Conservation (phyloP, 2,113 vertebrate genomes). For the Casuarius casuarius region DNA sequence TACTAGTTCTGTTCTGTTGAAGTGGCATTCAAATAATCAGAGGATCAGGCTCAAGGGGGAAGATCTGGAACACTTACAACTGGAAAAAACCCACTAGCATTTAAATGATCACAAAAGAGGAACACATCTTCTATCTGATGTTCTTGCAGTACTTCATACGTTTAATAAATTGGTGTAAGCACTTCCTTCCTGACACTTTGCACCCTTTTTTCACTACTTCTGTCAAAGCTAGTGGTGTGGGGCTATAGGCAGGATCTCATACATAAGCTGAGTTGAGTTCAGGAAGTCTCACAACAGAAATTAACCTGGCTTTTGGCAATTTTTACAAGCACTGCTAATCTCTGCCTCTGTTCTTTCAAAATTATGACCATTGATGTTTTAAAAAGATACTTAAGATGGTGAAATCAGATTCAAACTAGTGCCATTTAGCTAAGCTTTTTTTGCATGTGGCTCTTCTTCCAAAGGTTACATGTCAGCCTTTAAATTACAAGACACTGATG, state of each 20-base stretch:
- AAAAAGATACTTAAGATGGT: background rate
- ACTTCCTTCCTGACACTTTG: background rate
- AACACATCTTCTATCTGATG: background rate
- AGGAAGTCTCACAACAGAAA: background rate
- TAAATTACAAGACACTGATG: background rate
- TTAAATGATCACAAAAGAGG: background rate
- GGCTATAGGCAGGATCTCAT: rapidly evolving
- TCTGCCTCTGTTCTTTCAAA: background rate
- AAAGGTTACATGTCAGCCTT: background rate
- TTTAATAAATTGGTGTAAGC: background rate
- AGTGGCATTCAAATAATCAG: background rate
- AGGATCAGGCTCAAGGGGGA: background rate
- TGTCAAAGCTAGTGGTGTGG: background rate
- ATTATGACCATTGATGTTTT: background rate
- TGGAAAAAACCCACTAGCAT: background rate
- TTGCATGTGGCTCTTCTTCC: background rate
- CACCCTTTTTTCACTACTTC: background rate
- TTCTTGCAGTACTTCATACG: background rate
- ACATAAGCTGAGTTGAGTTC: background rate
- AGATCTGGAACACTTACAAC: background rate
- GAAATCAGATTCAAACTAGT: background rate
- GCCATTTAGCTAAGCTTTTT: background rate
- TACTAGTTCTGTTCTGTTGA: background rate
- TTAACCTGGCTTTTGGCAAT: background rate
- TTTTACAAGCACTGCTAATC: background rate